A percentile compares a stretch with the other conserved stretches of the same genome.
Evolutionary conservation across 2,797 vertebrate species (phyloP).

Genomic region (Rhinogobio ventralis): DNA sequence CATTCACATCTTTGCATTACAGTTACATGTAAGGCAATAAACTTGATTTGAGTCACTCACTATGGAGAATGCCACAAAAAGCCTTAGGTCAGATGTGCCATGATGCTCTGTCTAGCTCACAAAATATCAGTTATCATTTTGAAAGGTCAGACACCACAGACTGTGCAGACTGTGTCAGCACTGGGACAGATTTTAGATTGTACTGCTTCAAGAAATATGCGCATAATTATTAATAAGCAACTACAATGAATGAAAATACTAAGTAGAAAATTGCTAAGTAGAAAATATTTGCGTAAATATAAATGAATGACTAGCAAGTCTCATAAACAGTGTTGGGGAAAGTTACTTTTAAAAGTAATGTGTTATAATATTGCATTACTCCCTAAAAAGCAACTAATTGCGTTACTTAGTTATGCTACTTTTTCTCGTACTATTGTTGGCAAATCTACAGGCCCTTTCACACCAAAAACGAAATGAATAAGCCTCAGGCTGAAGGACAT

Average conservation of each 20-base stretch:
- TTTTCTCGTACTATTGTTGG: background rate
- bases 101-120: slow-evolving; percentile 9
- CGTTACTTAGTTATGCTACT: background rate
- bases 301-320: background rate
- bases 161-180: background rate
- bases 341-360: background rate
- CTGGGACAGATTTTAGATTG: background rate
- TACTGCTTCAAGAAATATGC: background rate
- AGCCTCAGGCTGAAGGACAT: background rate
- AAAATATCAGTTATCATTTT: slow-evolving; percentile 31
- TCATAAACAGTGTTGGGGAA: background rate
- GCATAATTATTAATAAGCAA: background rate
- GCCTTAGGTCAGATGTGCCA: slow-evolving; percentile 23
- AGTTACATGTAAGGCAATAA: background rate
- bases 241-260: background rate
- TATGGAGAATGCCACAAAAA: slow-evolving; percentile 1
- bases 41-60: slow-evolving; percentile 21
- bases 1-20: background rate
- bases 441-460: background rate
- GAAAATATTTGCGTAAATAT: background rate
- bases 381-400: background rate
- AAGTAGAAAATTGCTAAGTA: background rate
- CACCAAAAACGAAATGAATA: background rate
- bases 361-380: background rate
- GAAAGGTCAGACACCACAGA: slow-evolving; percentile 19